These are phyloP conservation scores for Macaria liturata DNA, from an alignment of 2,888 invertebrate genomes.

Conservation along the genomic window DNA sequence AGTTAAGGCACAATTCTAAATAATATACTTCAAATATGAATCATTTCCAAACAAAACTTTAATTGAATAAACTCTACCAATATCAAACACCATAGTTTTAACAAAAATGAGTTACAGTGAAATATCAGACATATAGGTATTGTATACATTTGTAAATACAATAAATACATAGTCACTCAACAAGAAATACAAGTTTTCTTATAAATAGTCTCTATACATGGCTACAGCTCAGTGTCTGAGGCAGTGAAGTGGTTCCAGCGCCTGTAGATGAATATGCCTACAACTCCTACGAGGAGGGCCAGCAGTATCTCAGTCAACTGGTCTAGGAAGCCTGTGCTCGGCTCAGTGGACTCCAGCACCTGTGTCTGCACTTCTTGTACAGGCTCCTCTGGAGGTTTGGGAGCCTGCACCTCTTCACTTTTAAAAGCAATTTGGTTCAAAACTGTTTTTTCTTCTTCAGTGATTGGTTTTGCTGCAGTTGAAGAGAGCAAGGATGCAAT, in stretches of 20 bases:
- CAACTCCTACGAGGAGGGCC: slow-evolving; percentile 70
- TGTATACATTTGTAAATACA: slow-evolving; percentile 22
- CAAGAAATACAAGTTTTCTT: slow-evolving; percentile 27
- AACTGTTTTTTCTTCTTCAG: slow-evolving; percentile 76
- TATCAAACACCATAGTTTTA: slow-evolving; percentile 20
- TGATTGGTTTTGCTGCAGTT: slow-evolving; percentile 74
- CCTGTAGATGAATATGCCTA: slow-evolving; percentile 72
- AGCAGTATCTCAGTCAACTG: slow-evolving; percentile 72
- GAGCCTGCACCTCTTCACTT: slow-evolving; percentile 71
- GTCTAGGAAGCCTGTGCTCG: slow-evolving; percentile 66
- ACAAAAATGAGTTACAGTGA: slow-evolving; percentile 22
- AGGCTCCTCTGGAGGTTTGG: slow-evolving; percentile 61
- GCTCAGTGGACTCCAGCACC: slow-evolving; percentile 65
- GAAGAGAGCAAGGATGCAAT: slow-evolving; percentile 66
- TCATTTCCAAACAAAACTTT: slow-evolving; percentile 12
- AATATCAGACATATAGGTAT: slow-evolving; percentile 16
- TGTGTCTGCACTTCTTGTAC: slow-evolving; percentile 58
- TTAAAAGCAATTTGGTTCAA: slow-evolving; percentile 78
- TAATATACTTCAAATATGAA: slow-evolving; percentile 6
- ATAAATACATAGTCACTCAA: slow-evolving; percentile 13
- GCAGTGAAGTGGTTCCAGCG: slow-evolving; percentile 64
- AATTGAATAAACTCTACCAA: slow-evolving; percentile 26
- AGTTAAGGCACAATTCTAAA: slow-evolving; percentile 30
- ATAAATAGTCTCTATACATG: slow-evolving; percentile 24
- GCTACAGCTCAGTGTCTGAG: slow-evolving; percentile 58